phyloP scores from a whole-genome alignment of 2,888 invertebrate species.

The Odontocerum albicorne region DNA sequence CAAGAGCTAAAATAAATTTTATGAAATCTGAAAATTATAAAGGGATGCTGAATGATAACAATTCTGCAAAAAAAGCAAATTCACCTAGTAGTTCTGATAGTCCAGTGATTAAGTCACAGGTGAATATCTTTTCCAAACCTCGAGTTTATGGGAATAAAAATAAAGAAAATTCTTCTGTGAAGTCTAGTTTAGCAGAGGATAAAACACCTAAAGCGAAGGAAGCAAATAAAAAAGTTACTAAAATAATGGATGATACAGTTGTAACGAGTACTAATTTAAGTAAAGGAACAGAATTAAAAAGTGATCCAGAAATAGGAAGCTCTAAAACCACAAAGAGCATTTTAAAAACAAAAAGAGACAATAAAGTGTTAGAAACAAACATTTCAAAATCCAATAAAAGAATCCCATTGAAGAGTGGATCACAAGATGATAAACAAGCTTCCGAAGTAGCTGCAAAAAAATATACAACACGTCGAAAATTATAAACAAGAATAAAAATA shows the following conservation, averaged over 20 bases:
- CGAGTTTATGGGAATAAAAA: conserved; percentile 15
- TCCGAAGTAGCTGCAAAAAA: conserved; percentile 2
- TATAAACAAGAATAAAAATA: too few relatives aligned
- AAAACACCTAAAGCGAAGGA: neutral
- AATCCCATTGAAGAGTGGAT: too few relatives aligned
- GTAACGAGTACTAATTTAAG: too few relatives aligned
- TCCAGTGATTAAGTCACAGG: neutral
- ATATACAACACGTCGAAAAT: conserved; percentile 10
- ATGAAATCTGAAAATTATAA: too few relatives aligned
- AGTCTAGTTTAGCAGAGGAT: neutral
- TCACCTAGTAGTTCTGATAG: neutral
- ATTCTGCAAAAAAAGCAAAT: neutral
- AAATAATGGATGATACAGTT: too few relatives aligned
- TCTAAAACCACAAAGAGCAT: conserved; percentile 3
- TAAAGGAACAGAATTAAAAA: too few relatives aligned
- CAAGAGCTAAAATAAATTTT: neutral
- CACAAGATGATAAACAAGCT: too few relatives aligned
- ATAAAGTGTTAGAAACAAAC: too few relatives aligned
- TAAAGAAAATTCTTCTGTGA: neutral
- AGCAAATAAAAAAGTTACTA: too few relatives aligned
- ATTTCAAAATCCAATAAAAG: too few relatives aligned
- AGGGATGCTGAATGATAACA: neutral
- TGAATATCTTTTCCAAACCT: neutral
- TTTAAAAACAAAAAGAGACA: conserved; percentile 2
- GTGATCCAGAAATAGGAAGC: too few relatives aligned